Evolutionary conservation across 2,113 vertebrate species (phyloP).

Genomic region (Seriola quinqueradiata): DNA sequence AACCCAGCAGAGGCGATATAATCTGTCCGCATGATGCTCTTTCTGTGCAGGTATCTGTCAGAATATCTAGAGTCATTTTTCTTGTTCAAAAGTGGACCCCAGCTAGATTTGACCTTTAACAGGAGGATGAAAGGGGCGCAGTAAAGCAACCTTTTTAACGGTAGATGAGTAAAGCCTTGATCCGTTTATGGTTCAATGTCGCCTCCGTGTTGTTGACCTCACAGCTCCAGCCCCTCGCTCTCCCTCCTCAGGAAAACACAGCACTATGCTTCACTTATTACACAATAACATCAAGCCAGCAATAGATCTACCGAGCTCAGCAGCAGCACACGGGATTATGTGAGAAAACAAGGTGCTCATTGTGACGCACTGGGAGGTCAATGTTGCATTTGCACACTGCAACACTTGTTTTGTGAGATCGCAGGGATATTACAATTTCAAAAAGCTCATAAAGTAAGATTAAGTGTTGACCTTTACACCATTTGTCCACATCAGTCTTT

Average conservation of each 20-base stretch:
- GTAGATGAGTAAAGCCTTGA: slow-evolving; percentile 4
- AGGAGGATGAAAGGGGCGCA: slow-evolving; percentile 25
- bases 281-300: slow-evolving; percentile 44
- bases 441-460: slow-evolving; percentile 16
- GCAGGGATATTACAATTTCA: slow-evolving; percentile 21
- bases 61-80: background rate
- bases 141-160: slow-evolving; percentile 16
- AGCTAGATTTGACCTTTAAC: slow-evolving; percentile 19
- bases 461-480: slow-evolving; percentile 41
- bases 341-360: slow-evolving; percentile 63
- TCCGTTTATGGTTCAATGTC: slow-evolving; percentile 35
- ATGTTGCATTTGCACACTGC: slow-evolving; percentile 18
- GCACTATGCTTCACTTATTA: slow-evolving; percentile 57
- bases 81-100: slow-evolving; percentile 8
- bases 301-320: slow-evolving; percentile 2
- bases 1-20: slow-evolving; percentile 11
- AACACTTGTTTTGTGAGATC: slow-evolving; percentile 33
- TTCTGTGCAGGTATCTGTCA: slow-evolving; percentile 26
- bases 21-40: slow-evolving; percentile 7
- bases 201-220: slow-evolving; percentile 37
- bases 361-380: slow-evolving; percentile 25
- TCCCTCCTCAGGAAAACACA: slow-evolving; percentile 27
- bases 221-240: slow-evolving; percentile 12
- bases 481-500: background rate
- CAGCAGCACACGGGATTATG: slow-evolving; percentile 47